A percentile compares a stretch with the other conserved stretches of the same genome.
phyloP scores from a whole-genome alignment of 2,113 vertebrate genomes.

The Daubentonia madagascariensis region DNA sequence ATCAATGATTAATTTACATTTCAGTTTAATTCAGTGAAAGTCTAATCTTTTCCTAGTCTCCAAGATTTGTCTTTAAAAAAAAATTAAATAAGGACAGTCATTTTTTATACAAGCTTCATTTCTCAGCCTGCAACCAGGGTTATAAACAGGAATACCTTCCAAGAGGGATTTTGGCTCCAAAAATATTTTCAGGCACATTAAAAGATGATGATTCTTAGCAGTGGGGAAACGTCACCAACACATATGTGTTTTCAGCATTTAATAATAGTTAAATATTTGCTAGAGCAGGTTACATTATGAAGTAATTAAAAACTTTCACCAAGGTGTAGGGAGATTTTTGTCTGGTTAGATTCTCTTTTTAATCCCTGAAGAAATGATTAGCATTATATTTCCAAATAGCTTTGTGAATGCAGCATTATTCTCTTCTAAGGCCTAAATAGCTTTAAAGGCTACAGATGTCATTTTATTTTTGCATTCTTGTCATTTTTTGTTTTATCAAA shows the following conservation, averaged over 20 bases:
- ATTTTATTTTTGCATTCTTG: conserved; percentile 14
- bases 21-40: background rate
- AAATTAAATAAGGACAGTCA: background rate
- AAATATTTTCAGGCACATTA: conserved; percentile 47
- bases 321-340: conserved; percentile 72
- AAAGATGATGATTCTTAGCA: conserved; percentile 25
- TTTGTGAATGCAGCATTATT: conserved; percentile 16
- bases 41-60: background rate
- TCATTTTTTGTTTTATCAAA: background rate
- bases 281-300: conserved; percentile 55
- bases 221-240: conserved; percentile 48
- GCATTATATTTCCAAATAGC: conserved; percentile 34
- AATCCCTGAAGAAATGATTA: conserved; percentile 78
- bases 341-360: conserved; percentile 70
- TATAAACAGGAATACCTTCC: background rate
- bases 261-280: conserved; percentile 74
- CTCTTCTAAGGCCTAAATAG: background rate
- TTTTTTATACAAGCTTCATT: background rate
- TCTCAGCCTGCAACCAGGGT: background rate
- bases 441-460: conserved; percentile 38
- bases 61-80: background rate
- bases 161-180: conserved; percentile 1
- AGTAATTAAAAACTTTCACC: conserved; percentile 75
- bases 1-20: background rate
- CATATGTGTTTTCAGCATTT: conserved; percentile 59